Conservation (phyloP, 1,140 invertebrate species). For the Orius insidiosus region DNA sequence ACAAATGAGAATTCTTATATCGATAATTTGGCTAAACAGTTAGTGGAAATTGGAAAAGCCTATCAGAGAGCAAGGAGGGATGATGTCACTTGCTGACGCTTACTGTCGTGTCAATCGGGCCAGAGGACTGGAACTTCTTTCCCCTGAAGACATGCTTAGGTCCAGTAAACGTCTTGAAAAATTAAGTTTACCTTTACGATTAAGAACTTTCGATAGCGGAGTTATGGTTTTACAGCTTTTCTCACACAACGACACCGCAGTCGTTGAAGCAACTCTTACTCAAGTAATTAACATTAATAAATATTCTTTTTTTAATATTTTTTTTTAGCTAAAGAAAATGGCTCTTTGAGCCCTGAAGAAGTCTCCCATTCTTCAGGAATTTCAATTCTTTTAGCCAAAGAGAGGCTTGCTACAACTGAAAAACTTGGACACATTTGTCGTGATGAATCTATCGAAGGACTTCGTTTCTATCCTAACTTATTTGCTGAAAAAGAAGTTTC, state of each 20-base stretch:
- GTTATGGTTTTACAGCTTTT: constrained; percentile 74
- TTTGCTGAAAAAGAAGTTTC: constrained; percentile 34
- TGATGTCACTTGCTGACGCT: constrained; percentile 91
- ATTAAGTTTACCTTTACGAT: constrained; percentile 50
- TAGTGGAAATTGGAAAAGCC: constrained; percentile 69
- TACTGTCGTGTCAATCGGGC: constrained; percentile 91
- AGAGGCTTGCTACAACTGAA: constrained; percentile 69
- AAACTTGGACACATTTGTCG: constrained; percentile 68
- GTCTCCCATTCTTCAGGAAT: constrained; percentile 63
- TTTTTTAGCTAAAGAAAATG: constrained; percentile 48
- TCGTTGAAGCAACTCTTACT: constrained; percentile 41
- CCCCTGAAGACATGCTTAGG: constrained; percentile 86
- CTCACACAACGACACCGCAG: constrained; percentile 56
- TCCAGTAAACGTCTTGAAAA: constrained; percentile 56
- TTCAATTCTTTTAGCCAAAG: constrained; percentile 74
- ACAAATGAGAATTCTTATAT: constrained; percentile 77
- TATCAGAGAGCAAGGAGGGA: constrained; percentile 80
- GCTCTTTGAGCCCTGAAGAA: constrained; percentile 66
- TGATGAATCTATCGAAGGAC: constrained; percentile 84
- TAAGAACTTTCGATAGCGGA: constrained; percentile 75
- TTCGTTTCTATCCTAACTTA: constrained; percentile 81
- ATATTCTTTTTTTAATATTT: constrained; percentile 18
- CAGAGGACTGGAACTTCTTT: constrained; percentile 71
- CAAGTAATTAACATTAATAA: constrained; percentile 10
- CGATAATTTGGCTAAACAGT: constrained; percentile 67